Conservation (phyloP, 1,140 invertebrate species). For the Bombus superbus region DNA sequence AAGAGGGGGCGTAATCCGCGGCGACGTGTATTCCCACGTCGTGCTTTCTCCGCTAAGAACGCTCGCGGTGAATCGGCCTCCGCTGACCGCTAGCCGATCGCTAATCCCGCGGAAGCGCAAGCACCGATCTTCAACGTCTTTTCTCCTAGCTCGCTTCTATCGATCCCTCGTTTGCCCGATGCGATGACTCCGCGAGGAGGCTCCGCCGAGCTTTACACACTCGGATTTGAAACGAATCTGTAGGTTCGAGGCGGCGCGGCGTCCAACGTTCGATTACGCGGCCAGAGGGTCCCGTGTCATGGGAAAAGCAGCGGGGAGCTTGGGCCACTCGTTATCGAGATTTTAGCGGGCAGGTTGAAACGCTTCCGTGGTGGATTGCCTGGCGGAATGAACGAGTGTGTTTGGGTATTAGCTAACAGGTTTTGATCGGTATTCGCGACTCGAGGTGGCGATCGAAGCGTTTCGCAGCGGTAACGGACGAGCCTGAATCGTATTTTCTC, state of each 20-base stretch:
- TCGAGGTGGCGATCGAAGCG: background rate
- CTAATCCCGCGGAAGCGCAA: slow-evolving; percentile 52
- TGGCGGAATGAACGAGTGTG: background rate
- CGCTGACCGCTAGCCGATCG: slow-evolving; percentile 38
- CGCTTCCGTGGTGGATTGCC: background rate
- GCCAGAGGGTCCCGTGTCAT: slow-evolving; percentile 9
- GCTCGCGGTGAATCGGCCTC: slow-evolving; percentile 41
- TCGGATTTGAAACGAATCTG: background rate
- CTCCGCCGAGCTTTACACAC: background rate
- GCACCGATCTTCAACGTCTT: slow-evolving; percentile 51
- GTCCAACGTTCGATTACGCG: slow-evolving; percentile 21
- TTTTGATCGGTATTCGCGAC: background rate
- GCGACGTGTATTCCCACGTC: slow-evolving; percentile 79
- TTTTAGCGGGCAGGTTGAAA: background rate
- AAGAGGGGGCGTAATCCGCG: slow-evolving; percentile 77
- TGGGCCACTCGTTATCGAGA: slow-evolving; percentile 13
- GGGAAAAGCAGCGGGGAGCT: slow-evolving; percentile 31
- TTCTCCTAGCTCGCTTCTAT: slow-evolving; percentile 19
- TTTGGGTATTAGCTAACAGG: background rate
- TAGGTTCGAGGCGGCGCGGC: no score
- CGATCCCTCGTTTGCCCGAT: slow-evolving; percentile 25
- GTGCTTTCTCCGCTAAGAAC: slow-evolving; percentile 65
- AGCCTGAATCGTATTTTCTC: no score
- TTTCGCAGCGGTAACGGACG: no score
- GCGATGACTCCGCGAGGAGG: background rate